A percentile compares a stretch with the other conserved stretches of the same genome.
phyloP scores from a whole-genome alignment of 30 jellyfish, hydroid and myxozoan genomes.

The Turritopsis rubra region DNA sequence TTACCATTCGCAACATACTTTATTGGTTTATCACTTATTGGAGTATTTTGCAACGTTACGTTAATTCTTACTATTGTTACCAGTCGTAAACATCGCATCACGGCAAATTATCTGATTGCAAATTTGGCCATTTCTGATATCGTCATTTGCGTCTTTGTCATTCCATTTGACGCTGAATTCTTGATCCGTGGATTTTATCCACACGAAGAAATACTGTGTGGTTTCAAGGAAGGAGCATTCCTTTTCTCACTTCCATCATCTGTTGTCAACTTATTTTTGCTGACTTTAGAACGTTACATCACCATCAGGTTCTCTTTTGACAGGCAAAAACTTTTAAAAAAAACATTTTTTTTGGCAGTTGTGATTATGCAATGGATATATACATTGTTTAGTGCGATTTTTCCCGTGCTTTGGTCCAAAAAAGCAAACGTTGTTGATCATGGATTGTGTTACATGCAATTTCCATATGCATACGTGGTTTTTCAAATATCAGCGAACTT shows the following conservation, averaged over 20 bases:
- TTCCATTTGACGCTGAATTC: conserved; percentile 27
- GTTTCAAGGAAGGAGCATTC: conserved; percentile 20
- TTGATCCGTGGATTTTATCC: conserved; percentile 16
- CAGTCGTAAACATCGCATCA: background rate
- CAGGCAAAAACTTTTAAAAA: background rate
- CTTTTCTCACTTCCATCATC: conserved; percentile 27
- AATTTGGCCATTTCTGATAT: conserved; percentile 20
- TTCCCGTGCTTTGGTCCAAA: background rate
- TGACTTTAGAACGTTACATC: conserved; percentile 17
- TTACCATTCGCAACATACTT: conserved; percentile 19
- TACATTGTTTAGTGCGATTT: conserved; percentile 13
- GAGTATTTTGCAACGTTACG: background rate
- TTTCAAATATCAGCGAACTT: background rate
- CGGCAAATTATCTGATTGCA: conserved; percentile 12
- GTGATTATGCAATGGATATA: background rate
- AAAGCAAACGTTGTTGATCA: background rate
- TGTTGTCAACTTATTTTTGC: conserved; percentile 16
- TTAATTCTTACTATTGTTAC: conserved; percentile 6
- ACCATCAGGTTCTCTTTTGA: conserved; percentile 3
- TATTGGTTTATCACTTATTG: background rate
- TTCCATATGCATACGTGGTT: background rate
- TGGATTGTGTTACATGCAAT: background rate
- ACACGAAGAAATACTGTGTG: conserved; percentile 11
- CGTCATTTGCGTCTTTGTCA: background rate
- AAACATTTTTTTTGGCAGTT: background rate